Evolutionary conservation across 1,140 invertebrate genomes (phyloP).

Genomic region (Conopomorpha cramerella): DNA sequence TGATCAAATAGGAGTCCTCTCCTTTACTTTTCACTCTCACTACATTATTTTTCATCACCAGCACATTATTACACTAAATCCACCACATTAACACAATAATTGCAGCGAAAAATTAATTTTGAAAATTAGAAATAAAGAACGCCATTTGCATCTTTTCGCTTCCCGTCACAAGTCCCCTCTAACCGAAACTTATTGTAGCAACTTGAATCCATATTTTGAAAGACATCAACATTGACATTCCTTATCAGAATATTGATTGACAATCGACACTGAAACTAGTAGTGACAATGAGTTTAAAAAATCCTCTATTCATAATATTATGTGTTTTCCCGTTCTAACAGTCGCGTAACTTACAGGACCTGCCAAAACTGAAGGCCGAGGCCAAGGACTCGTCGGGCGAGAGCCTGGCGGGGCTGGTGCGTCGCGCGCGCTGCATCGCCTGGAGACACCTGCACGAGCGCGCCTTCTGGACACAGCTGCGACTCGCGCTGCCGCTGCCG

Average conservation of each 20-base stretch:
- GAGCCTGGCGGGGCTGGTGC: conserved; percentile 28
- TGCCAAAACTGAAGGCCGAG: conserved; percentile 46
- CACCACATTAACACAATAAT: too few species aligned
- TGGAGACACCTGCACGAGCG: conserved; percentile 51
- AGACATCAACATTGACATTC: too few species aligned
- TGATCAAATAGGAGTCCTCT: too few species aligned
- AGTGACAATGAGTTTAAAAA: too few species aligned
- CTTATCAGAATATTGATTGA: too few species aligned
- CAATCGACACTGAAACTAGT: too few species aligned
- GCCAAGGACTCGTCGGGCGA: conserved; percentile 40
- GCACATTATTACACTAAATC: too few species aligned
- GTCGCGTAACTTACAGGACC: conserved; percentile 36
- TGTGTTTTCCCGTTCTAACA: too few species aligned
- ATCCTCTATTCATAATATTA: conserved; percentile 4
- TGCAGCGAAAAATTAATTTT: too few species aligned
- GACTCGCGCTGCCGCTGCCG: conserved; percentile 41
- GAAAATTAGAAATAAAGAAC: background rate
- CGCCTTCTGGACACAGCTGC: conserved; percentile 48
- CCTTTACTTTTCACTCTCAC: background rate
- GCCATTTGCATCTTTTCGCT: background rate
- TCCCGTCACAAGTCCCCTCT: too few species aligned
- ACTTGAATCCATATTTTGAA: too few species aligned
- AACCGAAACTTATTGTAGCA: too few species aligned
- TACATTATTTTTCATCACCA: background rate
- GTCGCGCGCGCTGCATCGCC: conserved; percentile 36